Evolutionary conservation across 2,888 invertebrate genomes (phyloP).

Genomic region (Heliconius cydno): DNA sequence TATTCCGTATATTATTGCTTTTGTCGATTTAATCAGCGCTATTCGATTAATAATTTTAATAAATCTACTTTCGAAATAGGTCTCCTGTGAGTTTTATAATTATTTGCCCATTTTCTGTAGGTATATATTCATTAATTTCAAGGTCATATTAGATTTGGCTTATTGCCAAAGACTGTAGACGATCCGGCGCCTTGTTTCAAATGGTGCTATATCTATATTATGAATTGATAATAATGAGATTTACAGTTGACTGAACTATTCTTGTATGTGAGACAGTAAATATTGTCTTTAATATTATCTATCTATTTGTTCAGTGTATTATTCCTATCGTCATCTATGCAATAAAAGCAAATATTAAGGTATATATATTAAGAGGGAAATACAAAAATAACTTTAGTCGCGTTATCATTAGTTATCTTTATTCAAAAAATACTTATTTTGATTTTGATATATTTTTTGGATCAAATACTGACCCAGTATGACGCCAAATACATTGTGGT

Average conservation of each 20-base stretch:
- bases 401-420: neutral
- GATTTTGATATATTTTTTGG: neutral
- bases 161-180: conserved; percentile 62
- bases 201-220: conserved; percentile 33
- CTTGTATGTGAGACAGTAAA: conserved; percentile 1
- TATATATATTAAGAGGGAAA: neutral
- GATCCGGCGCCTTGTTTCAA: conserved; percentile 60
- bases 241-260: conserved; percentile 8
- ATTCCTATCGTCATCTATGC: neutral
- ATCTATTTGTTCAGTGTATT: neutral
- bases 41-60: neutral
- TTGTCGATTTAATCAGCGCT: neutral
- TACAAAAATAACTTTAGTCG: neutral
- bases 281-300: conserved; percentile 11
- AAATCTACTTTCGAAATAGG: neutral
- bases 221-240: conserved; percentile 7
- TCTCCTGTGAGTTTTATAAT: neutral
- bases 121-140: conserved; percentile 49
- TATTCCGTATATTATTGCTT: neutral
- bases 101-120: conserved; percentile 36
- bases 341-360: neutral
- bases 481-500: neutral
- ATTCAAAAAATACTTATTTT: neutral
- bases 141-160: conserved; percentile 59
- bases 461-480: neutral